These are phyloP conservation scores for Lymantria dispar DNA, from an alignment of 2,888 invertebrate genomes.

Conservation along the genomic window DNA sequence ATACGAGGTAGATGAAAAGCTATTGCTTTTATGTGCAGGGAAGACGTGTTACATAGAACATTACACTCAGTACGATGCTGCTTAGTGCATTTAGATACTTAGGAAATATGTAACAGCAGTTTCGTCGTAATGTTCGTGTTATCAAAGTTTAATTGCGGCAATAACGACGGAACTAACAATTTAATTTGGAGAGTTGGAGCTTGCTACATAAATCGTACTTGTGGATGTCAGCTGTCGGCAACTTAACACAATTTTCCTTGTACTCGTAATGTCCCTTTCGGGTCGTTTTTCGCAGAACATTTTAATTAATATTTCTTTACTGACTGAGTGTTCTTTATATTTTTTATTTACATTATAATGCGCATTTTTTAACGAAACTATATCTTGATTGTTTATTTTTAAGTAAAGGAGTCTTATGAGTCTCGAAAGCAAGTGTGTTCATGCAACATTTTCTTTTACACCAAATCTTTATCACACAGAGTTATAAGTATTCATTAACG, in stretches of 20 bases:
- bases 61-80: slow-evolving; percentile 11
- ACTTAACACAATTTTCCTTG: slow-evolving; percentile 73
- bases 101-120: slow-evolving; percentile 29
- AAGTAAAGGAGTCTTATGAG: no score
- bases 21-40: slow-evolving; percentile 32
- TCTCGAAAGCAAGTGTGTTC: no score
- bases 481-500: no score
- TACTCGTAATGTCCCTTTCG: slow-evolving; percentile 76
- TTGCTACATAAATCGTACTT: slow-evolving; percentile 75
- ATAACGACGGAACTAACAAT: slow-evolving; percentile 74
- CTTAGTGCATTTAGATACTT: slow-evolving; percentile 10
- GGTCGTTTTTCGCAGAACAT: slow-evolving; percentile 71
- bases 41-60: slow-evolving; percentile 27
- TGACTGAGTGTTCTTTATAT: slow-evolving; percentile 26
- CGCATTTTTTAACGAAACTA: background rate
- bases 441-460: no score
- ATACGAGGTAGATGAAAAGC: slow-evolving; percentile 50
- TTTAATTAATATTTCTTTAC: slow-evolving; percentile 78
- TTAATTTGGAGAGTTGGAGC: slow-evolving; percentile 68
- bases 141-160: slow-evolving; percentile 73
- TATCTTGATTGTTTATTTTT: no score
- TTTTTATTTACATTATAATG: background rate
- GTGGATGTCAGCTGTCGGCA: slow-evolving; percentile 78
- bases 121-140: slow-evolving; percentile 49
- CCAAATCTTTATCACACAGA: no score